Evolutionary conservation across 1,140 invertebrate genomes (phyloP).

Genomic region (Scaptomyza montana): DNA sequence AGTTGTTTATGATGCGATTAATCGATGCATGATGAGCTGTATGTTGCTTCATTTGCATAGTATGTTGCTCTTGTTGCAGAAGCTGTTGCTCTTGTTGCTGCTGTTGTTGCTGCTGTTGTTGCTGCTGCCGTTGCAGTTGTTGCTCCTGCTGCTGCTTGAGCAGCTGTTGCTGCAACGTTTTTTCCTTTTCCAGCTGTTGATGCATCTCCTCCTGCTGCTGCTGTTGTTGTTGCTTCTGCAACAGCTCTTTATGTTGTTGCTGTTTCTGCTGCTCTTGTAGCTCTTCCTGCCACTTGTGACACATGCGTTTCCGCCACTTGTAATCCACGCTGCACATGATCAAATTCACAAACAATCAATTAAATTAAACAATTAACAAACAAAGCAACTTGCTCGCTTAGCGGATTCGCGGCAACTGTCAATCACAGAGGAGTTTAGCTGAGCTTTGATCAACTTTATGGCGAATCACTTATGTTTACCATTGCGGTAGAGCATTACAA

Average conservation of each 20-base stretch:
- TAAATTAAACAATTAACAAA: not conserved
- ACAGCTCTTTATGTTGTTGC: not conserved
- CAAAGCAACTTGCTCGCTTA: slow-evolving; percentile 16
- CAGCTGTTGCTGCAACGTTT: too few species aligned
- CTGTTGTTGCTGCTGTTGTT: too few species aligned
- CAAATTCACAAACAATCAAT: not conserved
- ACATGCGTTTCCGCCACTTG: slow-evolving; percentile 44
- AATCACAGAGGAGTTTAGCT: not conserved
- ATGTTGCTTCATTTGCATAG: not conserved
- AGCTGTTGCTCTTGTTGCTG: not conserved
- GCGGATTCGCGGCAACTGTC: slow-evolving; percentile 18
- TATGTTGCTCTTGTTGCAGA: not conserved
- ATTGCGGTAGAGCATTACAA: not conserved
- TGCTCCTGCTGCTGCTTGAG: too few species aligned
- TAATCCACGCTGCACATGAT: slow-evolving; percentile 21
- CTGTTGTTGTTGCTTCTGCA: not conserved
- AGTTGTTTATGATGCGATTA: not conserved
- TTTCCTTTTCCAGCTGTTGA: too few species aligned
- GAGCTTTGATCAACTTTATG: not conserved
- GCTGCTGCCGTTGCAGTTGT: too few species aligned
- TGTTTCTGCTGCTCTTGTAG: slow-evolving; percentile 1
- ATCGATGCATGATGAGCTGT: not conserved
- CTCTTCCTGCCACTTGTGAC: slow-evolving; percentile 41
- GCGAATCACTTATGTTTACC: not conserved
- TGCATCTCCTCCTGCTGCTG: too few species aligned